Conservation (phyloP, 2,888 invertebrate species). For the Acleris literana region DNA sequence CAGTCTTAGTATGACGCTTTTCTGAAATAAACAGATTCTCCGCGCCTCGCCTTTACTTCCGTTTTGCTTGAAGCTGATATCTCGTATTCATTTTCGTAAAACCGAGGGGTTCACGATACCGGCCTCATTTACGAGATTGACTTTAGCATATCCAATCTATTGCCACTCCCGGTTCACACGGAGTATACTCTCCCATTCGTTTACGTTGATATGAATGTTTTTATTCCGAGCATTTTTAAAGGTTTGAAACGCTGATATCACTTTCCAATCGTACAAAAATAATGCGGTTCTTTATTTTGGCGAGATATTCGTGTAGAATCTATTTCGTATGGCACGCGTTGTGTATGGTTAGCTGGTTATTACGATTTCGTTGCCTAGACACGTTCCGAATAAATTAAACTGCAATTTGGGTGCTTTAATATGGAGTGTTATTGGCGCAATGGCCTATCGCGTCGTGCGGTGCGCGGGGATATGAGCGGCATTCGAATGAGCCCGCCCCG, state of each 20-base stretch:
- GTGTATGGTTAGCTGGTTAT: constrained; percentile 79
- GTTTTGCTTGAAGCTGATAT: constrained; percentile 29
- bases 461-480: constrained; percentile 73
- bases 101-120: constrained; percentile 34
- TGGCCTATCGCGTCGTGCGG: constrained; percentile 68
- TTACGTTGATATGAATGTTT: constrained; percentile 27
- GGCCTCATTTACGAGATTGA: constrained; percentile 37
- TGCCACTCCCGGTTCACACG: constrained; percentile 31
- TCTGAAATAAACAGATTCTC: constrained; percentile 25
- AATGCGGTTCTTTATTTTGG: constrained; percentile 1
- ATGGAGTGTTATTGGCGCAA: constrained; percentile 79
- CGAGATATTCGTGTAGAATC: constrained; percentile 23
- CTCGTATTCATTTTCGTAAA: constrained; percentile 32
- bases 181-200: constrained; percentile 24
- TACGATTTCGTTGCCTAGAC: constrained; percentile 81
- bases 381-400: constrained; percentile 82
- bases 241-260: neutral
- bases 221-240: neutral
- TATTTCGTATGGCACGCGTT: constrained; percentile 68
- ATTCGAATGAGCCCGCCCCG: constrained; percentile 66
- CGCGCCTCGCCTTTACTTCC: constrained; percentile 35
- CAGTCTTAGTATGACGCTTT: constrained; percentile 48
- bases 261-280: neutral
- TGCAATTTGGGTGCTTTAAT: constrained; percentile 82
- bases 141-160: constrained; percentile 37